A percentile compares a stretch with the other conserved stretches of the same genome.
phyloP scores from a whole-genome alignment of 2,113 vertebrate species.

The Panthera tigris region DNA sequence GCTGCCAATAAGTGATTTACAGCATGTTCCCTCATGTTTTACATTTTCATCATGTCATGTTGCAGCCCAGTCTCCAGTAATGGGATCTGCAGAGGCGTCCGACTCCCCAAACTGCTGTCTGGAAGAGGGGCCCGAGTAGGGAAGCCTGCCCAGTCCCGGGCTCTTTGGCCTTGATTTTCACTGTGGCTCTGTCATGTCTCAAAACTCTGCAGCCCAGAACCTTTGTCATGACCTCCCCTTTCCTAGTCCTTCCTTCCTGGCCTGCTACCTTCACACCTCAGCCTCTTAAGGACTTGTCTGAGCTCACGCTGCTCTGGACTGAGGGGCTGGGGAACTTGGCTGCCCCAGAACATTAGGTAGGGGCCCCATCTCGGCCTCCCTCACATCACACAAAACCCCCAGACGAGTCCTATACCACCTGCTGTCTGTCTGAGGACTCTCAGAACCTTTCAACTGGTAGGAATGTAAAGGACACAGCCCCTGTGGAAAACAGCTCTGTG shows the following conservation, averaged over 20 bases:
- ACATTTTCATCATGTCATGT: constrained; percentile 84
- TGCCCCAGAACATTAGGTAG: not conserved
- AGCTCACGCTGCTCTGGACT: not conserved
- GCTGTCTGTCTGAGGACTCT: not conserved
- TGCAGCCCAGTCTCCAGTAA: constrained; percentile 79
- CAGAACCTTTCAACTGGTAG: not conserved
- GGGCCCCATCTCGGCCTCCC: no score
- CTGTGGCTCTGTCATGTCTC: not conserved
- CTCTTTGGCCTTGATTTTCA: not conserved
- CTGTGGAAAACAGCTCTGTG: not conserved
- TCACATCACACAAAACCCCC: not conserved
- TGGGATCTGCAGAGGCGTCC: constrained; percentile 77
- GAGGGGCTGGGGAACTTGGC: not conserved
- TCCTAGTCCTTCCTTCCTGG: not conserved
- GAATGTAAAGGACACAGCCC: not conserved
- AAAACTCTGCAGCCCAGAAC: not conserved
- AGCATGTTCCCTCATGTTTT: constrained; percentile 83
- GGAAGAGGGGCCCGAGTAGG: not conserved
- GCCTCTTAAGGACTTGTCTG: not conserved
- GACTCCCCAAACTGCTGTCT: constrained; percentile 14
- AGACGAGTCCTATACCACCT: not conserved
- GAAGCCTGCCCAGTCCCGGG: not conserved
- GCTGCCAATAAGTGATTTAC: constrained; percentile 85
- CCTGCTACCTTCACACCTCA: not conserved
- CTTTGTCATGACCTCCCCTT: not conserved